phyloP scores from a whole-genome alignment of 2,113 vertebrate species.

The Perca schrenkii region DNA sequence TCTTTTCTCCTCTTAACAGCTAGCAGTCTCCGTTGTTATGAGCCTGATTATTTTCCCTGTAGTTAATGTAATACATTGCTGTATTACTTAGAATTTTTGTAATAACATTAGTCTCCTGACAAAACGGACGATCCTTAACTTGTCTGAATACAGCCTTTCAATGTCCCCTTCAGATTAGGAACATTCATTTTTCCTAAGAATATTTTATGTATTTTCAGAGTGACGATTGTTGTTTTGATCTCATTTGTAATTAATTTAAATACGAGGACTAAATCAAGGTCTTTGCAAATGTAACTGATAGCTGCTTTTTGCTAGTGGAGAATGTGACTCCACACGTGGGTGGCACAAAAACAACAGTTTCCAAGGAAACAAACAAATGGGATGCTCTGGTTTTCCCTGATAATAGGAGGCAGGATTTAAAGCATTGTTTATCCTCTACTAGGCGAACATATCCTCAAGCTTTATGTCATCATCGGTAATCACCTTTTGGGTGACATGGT shows the following conservation, averaged over 20 bases:
- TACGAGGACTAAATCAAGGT: neutral
- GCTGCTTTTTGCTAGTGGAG: constrained; percentile 21
- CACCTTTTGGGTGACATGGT: too few species aligned
- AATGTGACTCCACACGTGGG: constrained; percentile 50
- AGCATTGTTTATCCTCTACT: neutral
- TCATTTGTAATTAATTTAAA: constrained; percentile 25
- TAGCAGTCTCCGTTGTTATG: neutral
- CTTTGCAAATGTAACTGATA: constrained; percentile 38
- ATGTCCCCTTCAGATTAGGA: neutral
- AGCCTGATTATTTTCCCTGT: neutral
- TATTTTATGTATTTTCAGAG: neutral
- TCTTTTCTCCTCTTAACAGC: neutral
- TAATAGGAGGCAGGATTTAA: neutral
- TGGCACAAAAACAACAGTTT: constrained; percentile 56
- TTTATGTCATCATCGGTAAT: neutral
- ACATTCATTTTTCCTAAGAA: too few species aligned
- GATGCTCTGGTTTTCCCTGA: constrained; percentile 10
- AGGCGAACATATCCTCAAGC: neutral
- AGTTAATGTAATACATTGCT: neutral
- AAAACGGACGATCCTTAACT: neutral
- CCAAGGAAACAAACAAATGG: constrained; percentile 76
- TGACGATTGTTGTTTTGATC: constrained; percentile 21
- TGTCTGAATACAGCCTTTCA: neutral
- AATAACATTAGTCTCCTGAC: neutral
- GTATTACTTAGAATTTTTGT: neutral